Evolutionary conservation across 2,113 vertebrate genomes (phyloP), one percentile per base, ranked within the genome.

Genomic region (Thamnophis sirtalis): DNA sequence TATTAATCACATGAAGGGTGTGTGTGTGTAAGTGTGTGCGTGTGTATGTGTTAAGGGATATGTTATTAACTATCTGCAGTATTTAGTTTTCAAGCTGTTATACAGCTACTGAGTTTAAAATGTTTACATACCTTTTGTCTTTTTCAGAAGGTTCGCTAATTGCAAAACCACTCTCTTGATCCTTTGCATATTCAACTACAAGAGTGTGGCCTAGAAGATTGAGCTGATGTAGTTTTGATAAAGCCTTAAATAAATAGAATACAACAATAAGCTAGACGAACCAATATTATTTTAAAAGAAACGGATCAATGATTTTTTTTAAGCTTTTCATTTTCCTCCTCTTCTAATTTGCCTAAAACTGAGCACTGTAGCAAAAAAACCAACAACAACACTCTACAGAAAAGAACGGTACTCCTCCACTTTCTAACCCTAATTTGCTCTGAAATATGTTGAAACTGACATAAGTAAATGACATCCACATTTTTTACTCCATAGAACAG

Each of bases 171-270:
- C 94, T 95, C 68, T 99, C 98, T 95, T 99, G 98, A 22, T 98
- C 98, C 97, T 98, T 99, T 0, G 99, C 99, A 97, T 98, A 99
- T 96, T 99, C 98, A 84, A 98, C 99, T 87, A 99, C 98, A 87
- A 99, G 98, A 0, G 98, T 99, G 88, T 98, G 98, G 93, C 98
- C 98, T 93, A 99, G 96, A 93, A 99, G 96, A 84, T 98, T 98
- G 91, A 99, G 96, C 95, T 99, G 99, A 96, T 99, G 99, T 13
- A 99, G 97, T 94, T 98, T 98, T 87, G 95, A 96, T 43, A 99
- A 96, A 94, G 98, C 99, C 99, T 99, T 96, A 43, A 92, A 94
- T 96, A 43, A 92, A 94, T 95, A 49, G 56, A 92, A 95, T 84
- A 91, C 94, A 28, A 54, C 15, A 93, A 28, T 38, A 2, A 90